Base-by-base conservation (phyloP, 1,140 invertebrate species). In the Spodoptera frugiperda region DNA sequence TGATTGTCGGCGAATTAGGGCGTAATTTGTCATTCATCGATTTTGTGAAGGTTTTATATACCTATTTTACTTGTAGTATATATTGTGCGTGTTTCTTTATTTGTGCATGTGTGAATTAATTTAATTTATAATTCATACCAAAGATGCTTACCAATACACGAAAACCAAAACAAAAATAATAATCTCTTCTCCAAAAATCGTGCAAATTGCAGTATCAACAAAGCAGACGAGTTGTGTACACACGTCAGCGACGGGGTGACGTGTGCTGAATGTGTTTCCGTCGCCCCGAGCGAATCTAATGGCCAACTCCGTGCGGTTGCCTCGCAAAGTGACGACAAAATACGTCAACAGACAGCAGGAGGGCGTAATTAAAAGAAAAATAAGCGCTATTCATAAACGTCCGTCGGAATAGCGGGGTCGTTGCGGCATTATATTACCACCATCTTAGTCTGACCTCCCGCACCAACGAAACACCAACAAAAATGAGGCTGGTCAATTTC, bases 341-440 rank as follows among this genome's bases (percentile, higher is more conserved):
- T 82, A 82, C 87, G 86, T 87, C 85, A 81, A 81, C 86, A 84
- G 82, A 80, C 82, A 83, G 84, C 85, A 77, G 87, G 87, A 55
- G 77, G 86, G 77, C 86, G 86, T 93, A 93, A 93, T 93, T 93
- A 93, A 93, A 93, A 93, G 91, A 93, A 93, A 93, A 91, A 93
- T 93, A 92, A 91, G 87, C 80, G 88, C 90, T 89, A 92, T 93
- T 93, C 90, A 93, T 93, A 93, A 93, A 93, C 83, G 90, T 93
- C 90, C 84, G 79, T 76, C 80, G 85, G 84, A 88, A 92, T 89
- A 85, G 90, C 88, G 78, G 84, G 86, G 84, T 86, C 87, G 86
- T 88, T 80, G 80, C 74, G 82, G 88, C 76, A 89, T 91, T 93
- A 91, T 87, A 89, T 85, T 77, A 77, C 78, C 73, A 76, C 91